Evolutionary conservation across 2,113 vertebrate genomes (phyloP), one percentile per base, ranked within the genome.

Genomic region (Myodes glareolus): DNA sequence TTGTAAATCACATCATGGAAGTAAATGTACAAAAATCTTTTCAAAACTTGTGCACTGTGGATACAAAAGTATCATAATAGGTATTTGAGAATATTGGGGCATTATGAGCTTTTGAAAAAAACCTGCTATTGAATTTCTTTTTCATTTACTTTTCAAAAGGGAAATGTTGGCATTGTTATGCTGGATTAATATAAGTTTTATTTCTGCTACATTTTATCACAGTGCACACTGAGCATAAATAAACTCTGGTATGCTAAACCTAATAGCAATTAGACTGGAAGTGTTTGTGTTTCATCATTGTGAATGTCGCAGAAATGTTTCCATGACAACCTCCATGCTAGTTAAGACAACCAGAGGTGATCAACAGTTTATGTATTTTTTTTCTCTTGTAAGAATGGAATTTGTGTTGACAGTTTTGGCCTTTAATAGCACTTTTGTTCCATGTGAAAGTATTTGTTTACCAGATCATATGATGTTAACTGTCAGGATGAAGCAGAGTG

Each of bases 351-450:
- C 99, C 99, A 99, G 99, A 99, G 99, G 99, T 99, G 99, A 99
- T 99, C 99, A 99, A 99, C 99, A 99, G 98, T 98, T 99, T 99
- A 98, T 98, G 97, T 98, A 92, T 97, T 98, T 98, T 89, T 98
- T 98, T 97, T 97, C 98, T 98, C 97, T 97, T 98, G 97, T 98
- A 99, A 99, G 99, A 99, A 98, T 99, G 99, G 99, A 99, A 99
- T 99, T 99, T 99, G 99, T 99, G 99, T 99, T 99, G 99, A 99
- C 99, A 99, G 99, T 99, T 99, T 99, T 99, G 99, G 99, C 99
- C 99, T 99, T 99, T 99, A 99, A 99, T 99, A 98, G 99, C 99
- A 99, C 99, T 99, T 99, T 99, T 99, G 98, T 99, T 99, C 99
- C 97, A 97, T 98, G 98, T 99, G 99, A 99, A 99, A 99, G 99